Evolutionary conservation across 2,888 invertebrate species (phyloP), one percentile per base, ranked within the genome.

Genomic region (Epirrita christyi): DNA sequence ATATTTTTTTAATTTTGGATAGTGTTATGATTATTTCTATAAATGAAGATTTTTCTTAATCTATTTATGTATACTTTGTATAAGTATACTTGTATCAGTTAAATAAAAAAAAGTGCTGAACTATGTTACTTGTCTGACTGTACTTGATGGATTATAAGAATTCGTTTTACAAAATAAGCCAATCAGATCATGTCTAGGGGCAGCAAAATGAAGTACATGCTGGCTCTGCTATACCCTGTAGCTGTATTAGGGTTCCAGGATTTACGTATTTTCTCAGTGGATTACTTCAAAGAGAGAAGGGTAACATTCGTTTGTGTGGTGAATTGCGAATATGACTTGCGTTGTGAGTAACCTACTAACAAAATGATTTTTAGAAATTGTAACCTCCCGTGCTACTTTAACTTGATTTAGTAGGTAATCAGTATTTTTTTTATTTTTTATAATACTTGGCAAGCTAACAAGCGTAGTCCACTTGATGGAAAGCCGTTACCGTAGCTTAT

Each of bases 291-390:
- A 28, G 38, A 38, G 21, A 46, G 54, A 28, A 29, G 11, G 10
- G 50, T 55, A n/a, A 37, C 37, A 9, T 54, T 32, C 6, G 47
- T 59, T 38, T 59, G 59, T 43, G 50, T 55, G n/a, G 46, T 59
- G 10, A 29, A 43, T 11, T 59, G 54, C 15, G 54, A 27, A 43
- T 28, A 36, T 37, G 41, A 43, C 1, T 37, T 41, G 5, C 10
- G 41, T 34, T 55, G 59, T 59, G n/a, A 50, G 54, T 55, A n/a
- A 28, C 21, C 6, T 2, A 5, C 10, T n/a, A 2, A 36, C 10
- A 7, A 32, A 6, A 7, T 7, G 1, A 7, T 32, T 32, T 32
- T 9, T 10, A 9, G 32, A 21, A 21, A 21, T 21, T 21, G 21
- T 21, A 21, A 4, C 4, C 2, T 21, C 21, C 2, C 21, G 4